Conservation (phyloP, 2,113 vertebrate species). For the Gobius niger region DNA sequence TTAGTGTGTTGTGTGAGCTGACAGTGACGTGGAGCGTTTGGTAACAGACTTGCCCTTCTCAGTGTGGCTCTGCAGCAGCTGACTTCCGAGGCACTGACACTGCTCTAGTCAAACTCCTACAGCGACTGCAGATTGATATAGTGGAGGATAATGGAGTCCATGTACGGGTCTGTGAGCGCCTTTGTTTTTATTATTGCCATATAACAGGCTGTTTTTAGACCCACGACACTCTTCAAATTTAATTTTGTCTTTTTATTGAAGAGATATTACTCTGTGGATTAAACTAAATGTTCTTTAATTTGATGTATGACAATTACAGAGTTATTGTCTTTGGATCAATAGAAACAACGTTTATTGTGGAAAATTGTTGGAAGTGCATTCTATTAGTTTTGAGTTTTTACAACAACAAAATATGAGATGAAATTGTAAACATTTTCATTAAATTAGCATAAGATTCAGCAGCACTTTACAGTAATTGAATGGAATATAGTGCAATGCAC, state of each 20-base stretch:
- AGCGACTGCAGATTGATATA: background rate
- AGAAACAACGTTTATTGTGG: background rate
- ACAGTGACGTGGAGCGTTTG: background rate
- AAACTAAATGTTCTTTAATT: background rate
- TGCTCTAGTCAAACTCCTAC: background rate
- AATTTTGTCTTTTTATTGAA: background rate
- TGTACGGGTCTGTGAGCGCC: background rate
- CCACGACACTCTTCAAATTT: background rate
- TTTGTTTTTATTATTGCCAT: background rate
- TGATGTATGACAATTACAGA: constrained; percentile 4
- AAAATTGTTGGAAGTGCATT: background rate
- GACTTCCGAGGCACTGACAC: background rate
- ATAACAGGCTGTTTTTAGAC: background rate
- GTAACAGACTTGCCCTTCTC: background rate
- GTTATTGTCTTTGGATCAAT: constrained; percentile 1
- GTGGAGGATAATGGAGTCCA: background rate
- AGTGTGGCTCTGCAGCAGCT: background rate
- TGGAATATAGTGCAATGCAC: background rate
- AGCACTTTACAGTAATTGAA: background rate
- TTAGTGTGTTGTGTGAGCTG: background rate
- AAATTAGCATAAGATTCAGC: background rate
- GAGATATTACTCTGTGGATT: background rate
- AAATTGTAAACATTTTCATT: background rate
- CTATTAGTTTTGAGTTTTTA: background rate
- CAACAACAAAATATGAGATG: background rate